Conservation (phyloP, 2,113 vertebrate species). For the Tauraco erythrolophus region DNA sequence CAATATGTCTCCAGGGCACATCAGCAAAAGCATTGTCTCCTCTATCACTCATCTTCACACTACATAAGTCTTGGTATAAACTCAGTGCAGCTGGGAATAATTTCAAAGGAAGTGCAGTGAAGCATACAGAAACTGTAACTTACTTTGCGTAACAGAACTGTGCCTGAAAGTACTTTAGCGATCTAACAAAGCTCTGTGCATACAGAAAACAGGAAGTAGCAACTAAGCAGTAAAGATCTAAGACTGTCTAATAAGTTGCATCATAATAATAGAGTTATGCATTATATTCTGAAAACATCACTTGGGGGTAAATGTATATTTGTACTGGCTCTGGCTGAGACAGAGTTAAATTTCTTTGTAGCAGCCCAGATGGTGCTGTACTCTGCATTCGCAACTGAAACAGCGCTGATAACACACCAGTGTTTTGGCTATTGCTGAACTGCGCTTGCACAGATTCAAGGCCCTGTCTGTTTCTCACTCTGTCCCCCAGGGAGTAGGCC, state of each 20-base stretch:
- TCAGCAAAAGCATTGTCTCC: neutral
- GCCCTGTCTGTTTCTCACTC: neutral
- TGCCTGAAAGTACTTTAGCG: neutral
- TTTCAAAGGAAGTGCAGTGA: neutral
- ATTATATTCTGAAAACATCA: neutral
- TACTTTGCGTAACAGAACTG: constrained; percentile 31
- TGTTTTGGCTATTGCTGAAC: neutral
- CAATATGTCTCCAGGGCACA: neutral
- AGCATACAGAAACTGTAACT: neutral
- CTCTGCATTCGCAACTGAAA: neutral
- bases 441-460: neutral
- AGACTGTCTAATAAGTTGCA: neutral
- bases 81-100: neutral
- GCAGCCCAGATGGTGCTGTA: neutral
- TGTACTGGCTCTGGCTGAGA: neutral
- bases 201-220: neutral
- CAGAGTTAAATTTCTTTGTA: neutral
- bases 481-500: neutral
- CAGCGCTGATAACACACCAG: rapidly evolving
- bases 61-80: neutral
- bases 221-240: neutral
- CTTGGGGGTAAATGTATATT: neutral
- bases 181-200: neutral
- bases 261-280: neutral
- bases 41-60: neutral